Conservation (phyloP, 2,113 vertebrate genomes). For the Rhinopithecus roxellana region DNA sequence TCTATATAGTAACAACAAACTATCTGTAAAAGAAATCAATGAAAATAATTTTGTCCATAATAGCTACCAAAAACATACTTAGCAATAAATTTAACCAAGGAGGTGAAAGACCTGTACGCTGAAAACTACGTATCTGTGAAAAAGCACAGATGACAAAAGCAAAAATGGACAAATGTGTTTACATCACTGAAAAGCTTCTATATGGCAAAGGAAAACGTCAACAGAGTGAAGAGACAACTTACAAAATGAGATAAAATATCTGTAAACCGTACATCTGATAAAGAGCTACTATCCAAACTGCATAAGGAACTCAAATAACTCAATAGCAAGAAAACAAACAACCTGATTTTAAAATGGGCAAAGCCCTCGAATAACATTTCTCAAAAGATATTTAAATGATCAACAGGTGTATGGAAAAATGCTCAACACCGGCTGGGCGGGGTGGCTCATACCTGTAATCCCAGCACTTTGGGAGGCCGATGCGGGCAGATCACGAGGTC, state of each 20-base stretch:
- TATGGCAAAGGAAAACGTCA: background rate
- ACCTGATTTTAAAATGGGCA: background rate
- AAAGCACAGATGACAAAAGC: background rate
- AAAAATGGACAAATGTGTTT: background rate
- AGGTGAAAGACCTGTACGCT: background rate
- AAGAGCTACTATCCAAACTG: background rate
- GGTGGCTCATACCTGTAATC: too few species aligned
- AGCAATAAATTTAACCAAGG: background rate
- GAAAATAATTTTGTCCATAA: background rate
- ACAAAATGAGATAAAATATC: background rate
- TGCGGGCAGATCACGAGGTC: too few species aligned
- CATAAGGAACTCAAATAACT: background rate
- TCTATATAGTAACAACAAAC: background rate
- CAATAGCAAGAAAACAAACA: background rate
- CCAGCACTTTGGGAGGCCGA: too few species aligned
- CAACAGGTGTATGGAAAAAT: background rate
- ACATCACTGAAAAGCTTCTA: background rate
- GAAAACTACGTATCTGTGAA: background rate
- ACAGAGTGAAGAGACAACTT: background rate
- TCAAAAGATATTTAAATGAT: background rate
- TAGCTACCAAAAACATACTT: background rate
- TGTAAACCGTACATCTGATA: background rate
- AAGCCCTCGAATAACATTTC: background rate
- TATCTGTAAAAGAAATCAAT: background rate
- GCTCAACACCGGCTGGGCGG: background rate